Conservation (phyloP, 2,113 vertebrate species). For the Sceloporus tristichus region DNA sequence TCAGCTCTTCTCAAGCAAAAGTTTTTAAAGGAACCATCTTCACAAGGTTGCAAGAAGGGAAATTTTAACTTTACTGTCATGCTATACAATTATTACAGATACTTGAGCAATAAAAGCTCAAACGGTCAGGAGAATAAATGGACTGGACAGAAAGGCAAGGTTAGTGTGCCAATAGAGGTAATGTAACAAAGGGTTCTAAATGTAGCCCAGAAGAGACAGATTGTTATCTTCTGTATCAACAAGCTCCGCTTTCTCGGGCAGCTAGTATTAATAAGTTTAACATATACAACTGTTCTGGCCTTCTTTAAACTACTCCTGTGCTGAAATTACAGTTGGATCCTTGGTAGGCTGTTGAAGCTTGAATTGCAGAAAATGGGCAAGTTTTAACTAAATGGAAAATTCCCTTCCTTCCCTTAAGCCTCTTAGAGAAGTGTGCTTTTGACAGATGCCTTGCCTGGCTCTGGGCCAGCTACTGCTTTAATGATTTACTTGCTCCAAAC, state of each 20-base stretch:
- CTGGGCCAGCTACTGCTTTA: constrained; percentile 10
- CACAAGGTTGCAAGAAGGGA: neutral
- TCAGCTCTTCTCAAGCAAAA: neutral
- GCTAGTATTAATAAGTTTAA: neutral
- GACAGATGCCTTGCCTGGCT: constrained; percentile 18
- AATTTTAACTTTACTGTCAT: neutral
- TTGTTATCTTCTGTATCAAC: neutral
- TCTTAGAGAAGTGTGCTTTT: neutral
- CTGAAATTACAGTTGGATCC: neutral
- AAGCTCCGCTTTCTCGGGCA: neutral
- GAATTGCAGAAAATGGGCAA: neutral
- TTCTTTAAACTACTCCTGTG: neutral
- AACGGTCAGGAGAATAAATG: neutral
- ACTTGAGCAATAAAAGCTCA: neutral
- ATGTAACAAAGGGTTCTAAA: neutral
- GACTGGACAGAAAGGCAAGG: neutral
- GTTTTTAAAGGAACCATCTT: neutral
- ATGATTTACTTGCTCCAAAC: constrained; percentile 28
- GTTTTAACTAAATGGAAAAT: constrained; percentile 21
- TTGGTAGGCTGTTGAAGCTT: neutral
- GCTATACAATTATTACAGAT: neutral
- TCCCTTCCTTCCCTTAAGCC: constrained; percentile 6
- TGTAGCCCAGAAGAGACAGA: neutral
- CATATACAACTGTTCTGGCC: neutral
- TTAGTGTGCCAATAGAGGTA: neutral